phyloP scores from a whole-genome alignment of 1,140 invertebrate species.

The Mamestra configurata region DNA sequence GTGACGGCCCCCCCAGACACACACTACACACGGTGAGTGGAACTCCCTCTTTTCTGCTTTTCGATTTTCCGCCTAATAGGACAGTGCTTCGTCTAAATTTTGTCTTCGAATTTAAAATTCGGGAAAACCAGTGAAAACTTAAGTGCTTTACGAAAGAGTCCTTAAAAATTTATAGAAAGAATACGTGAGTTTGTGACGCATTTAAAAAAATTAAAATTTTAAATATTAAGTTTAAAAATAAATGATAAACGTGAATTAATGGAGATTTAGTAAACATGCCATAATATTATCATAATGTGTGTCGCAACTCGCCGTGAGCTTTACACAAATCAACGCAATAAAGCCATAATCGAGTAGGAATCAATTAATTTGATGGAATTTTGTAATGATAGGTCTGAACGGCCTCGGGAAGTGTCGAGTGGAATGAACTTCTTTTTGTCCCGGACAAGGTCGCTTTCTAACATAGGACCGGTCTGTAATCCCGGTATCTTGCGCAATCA shows the following conservation, averaged over 20 bases:
- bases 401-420: constrained; percentile 56
- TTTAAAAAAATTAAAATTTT: not conserved
- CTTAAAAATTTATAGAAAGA: not conserved
- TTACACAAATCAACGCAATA: not conserved
- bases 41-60: constrained; percentile 44
- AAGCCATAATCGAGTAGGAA: constrained; percentile 24
- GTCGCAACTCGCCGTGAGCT: not conserved
- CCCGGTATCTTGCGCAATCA: constrained; percentile 54
- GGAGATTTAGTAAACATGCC: not conserved
- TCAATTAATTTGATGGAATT: constrained; percentile 45
- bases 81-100: constrained; percentile 6
- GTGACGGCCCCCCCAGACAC: constrained; percentile 72
- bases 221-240: not conserved
- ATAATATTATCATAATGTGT: constrained; percentile 24
- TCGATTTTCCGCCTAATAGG: constrained; percentile 31
- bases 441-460: constrained; percentile 79
- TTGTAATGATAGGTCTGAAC: constrained; percentile 46
- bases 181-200: not conserved
- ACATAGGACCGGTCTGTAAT: constrained; percentile 70
- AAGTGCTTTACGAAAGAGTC: not conserved
- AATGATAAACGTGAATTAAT: not conserved
- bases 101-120: not conserved
- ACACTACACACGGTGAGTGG: constrained; percentile 74
- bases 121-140: not conserved
- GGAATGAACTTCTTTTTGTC: constrained; percentile 67